Percentiles rank a stretch among this genome's conserved stretches.
Conservation (phyloP, 2,113 vertebrate species). For the Halcyon senegalensis region DNA sequence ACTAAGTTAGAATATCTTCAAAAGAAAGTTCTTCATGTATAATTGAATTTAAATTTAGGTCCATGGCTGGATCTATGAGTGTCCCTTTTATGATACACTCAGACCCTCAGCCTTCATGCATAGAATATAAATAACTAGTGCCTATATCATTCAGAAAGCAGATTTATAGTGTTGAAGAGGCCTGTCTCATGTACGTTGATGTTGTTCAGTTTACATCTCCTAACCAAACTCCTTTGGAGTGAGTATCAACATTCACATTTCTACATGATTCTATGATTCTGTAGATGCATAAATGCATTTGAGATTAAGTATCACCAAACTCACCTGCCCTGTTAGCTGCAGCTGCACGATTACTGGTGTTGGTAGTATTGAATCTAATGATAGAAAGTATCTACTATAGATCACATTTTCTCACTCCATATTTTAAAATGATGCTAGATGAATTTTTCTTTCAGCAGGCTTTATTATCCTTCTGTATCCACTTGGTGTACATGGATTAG, state of each 20-base stretch:
- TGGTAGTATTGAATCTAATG: not conserved
- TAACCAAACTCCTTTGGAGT: slow-evolving; percentile 12
- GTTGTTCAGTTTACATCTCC: not conserved
- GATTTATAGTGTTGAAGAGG: slow-evolving; percentile 32
- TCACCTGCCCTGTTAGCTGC: not conserved
- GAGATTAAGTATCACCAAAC: rapidly evolving
- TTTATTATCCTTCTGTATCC: not conserved
- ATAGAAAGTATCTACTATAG: not conserved
- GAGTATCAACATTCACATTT: not conserved
- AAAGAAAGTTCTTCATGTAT: not conserved
- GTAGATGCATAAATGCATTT: not conserved
- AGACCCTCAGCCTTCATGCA: not conserved
- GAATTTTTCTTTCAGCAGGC: not conserved
- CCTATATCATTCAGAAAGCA: slow-evolving; percentile 30
- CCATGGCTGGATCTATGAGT: not conserved
- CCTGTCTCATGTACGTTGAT: not conserved
- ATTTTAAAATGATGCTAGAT: not conserved
- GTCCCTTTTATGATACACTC: not conserved
- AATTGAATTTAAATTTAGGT: not conserved
- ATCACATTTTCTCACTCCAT: not conserved
- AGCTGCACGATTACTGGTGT: not conserved
- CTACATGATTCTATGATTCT: not conserved
- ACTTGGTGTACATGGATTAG: not conserved
- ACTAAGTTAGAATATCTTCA: not conserved
- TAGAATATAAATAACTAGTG: not conserved